Conservation (phyloP, 2,888 invertebrate genomes). For the Toxonevra muliebris region DNA sequence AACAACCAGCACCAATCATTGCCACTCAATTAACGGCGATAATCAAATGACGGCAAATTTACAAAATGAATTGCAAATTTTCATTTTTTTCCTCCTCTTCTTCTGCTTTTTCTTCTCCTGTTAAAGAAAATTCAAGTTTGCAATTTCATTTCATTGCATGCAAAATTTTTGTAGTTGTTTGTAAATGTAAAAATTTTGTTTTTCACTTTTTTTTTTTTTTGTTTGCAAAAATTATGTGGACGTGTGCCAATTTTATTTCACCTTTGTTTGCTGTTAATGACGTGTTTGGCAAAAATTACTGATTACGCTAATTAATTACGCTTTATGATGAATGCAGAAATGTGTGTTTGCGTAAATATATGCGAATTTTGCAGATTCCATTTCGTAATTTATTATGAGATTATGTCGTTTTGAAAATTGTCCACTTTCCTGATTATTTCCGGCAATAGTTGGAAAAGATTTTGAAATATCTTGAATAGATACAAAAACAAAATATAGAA, state of each 20-base stretch:
- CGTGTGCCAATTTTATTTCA: constrained; percentile 29
- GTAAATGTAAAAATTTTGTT: too few species aligned
- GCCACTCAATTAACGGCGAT: constrained; percentile 32
- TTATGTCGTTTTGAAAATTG: too few species aligned
- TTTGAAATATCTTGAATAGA: too few species aligned
- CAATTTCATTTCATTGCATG: too few species aligned
- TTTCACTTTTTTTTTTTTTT: background rate
- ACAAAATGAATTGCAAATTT: background rate
- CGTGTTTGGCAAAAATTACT: constrained; percentile 32
- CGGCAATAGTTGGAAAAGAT: too few species aligned
- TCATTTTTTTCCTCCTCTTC: background rate
- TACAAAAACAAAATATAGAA: too few species aligned
- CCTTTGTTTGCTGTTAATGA: constrained; percentile 31
- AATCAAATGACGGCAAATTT: constrained; percentile 28
- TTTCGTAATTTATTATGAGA: too few species aligned
- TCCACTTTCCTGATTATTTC: too few species aligned
- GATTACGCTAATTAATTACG: constrained; percentile 51
- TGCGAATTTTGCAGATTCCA: too few species aligned
- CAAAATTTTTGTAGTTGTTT: background rate
- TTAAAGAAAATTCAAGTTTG: background rate
- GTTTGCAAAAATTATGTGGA: constrained; percentile 4
- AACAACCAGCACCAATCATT: constrained; percentile 25
- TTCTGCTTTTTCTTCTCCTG: constrained; percentile 4
- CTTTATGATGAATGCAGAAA: background rate
- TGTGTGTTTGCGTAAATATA: background rate